Base-by-base conservation (phyloP, 2,888 invertebrate species). In the Cremastinae sp. region DNA sequence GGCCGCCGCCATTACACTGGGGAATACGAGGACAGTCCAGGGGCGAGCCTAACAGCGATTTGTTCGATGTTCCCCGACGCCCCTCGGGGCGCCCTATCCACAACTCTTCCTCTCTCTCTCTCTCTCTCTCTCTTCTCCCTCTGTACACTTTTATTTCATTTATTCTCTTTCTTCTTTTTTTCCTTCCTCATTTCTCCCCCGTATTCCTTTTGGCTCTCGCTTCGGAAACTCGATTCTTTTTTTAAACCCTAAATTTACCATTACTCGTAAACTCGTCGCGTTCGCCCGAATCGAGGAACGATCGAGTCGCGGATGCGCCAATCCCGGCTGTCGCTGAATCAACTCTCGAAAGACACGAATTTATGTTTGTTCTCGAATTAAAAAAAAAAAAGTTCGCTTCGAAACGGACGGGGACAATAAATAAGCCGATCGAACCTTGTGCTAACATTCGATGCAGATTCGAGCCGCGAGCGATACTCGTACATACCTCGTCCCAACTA, bases 1-100 rank as follows among this genome's bases (percentile, higher is more conserved):
- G 86, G 86, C 87, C 86, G 87, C 84, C 86, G 87, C 87, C 87
- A 86, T 86, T 86, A 85, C 80, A 85, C 86, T 85, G 82, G 70
- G 80, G 81, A 84, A 80, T 79, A 83, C 83, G 82, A 79, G 81
- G 53, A 61, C 84, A 82, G 78, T 70, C 78, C 87, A 87, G 85
- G 82, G 80, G 69, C 84, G 87, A 82, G 81, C 77, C 76, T 75
- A 76, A 62, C 49, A 54, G 49, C 59, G 54, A 54, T 73, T 73
- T 38, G 70, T 58, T 58, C 61, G 22, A 62, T 70, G 53, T 53
- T 34, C 43, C 53, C 28, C 59, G 53, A 45, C 58, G 72, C 54
- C 69, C 53, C 74, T 34, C 69, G 16, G 51, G 59, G 45, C 74
- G 47, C 74, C 74, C 68, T 64, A 51, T 28, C 68, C 22, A 51